Evolutionary conservation across 2,113 vertebrate genomes (phyloP).

Genomic region (Sphaerodactylus townsendi): DNA sequence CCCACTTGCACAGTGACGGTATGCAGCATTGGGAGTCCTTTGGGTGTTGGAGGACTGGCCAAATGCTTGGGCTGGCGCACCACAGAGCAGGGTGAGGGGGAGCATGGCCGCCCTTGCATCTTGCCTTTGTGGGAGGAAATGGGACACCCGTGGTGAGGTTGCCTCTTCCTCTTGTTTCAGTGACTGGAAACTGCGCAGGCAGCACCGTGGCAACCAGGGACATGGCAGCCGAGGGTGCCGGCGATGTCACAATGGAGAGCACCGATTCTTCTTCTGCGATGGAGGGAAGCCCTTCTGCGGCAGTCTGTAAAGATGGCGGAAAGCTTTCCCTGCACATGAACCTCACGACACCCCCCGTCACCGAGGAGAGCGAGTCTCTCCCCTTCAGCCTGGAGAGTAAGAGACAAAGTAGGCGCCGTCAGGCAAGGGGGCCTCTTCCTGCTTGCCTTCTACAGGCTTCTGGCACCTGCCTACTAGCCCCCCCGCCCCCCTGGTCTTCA

Average conservation of each 20-base stretch:
- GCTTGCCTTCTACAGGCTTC: no score
- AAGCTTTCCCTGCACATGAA: conserved; percentile 92
- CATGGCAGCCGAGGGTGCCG: conserved; percentile 77
- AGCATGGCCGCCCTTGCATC: neutral
- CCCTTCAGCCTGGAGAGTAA: conserved; percentile 95
- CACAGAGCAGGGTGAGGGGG: neutral
- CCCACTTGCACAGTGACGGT: no score
- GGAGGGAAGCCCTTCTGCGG: conserved; percentile 66
- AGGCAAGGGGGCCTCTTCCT: neutral
- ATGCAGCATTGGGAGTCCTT: no score
- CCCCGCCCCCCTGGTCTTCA: no score
- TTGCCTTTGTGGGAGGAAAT: neutral
- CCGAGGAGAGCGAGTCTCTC: conserved; percentile 82
- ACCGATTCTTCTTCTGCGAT: conserved; percentile 74
- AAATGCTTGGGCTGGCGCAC: no score
- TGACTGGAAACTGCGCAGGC: conserved; percentile 80
- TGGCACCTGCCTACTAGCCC: no score
- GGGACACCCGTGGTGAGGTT: neutral
- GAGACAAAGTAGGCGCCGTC: conserved; percentile 32
- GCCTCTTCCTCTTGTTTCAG: conserved; percentile 70
- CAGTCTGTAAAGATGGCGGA: conserved; percentile 67
- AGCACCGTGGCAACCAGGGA: conserved; percentile 74
- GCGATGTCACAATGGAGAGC: conserved; percentile 77
- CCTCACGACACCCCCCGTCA: conserved; percentile 86
- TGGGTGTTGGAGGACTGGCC: no score